A percentile compares a stretch with the other conserved stretches of the same genome.
These are phyloP conservation scores for Hemibagrus wyckioides DNA, from an alignment of 2,113 vertebrate genomes.

Conservation along the genomic window DNA sequence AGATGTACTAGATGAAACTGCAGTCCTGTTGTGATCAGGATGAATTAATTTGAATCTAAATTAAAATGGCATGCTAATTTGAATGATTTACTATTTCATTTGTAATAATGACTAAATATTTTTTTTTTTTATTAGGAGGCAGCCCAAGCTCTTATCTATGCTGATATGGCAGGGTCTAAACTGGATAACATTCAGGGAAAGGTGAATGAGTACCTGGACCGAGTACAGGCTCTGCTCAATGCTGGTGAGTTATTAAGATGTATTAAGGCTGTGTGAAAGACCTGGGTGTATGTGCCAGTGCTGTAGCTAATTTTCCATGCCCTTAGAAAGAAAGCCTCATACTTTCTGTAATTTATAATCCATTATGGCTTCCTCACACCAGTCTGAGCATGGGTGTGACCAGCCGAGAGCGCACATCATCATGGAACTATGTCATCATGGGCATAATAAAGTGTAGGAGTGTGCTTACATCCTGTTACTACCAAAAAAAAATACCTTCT, in stretches of 20 bases:
- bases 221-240: conserved; percentile 90
- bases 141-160: conserved; percentile 96
- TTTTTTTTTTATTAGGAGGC: conserved; percentile 72
- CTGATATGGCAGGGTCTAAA: conserved; percentile 94
- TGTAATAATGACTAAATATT: background rate
- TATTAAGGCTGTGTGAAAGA: background rate
- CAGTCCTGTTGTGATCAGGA: background rate
- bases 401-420: background rate
- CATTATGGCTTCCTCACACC: background rate
- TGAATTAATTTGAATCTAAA: background rate
- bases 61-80: background rate
- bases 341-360: conserved; percentile 28
- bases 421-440: background rate
- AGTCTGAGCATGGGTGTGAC: conserved; percentile 44
- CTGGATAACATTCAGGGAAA: conserved; percentile 94
- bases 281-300: background rate
- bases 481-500: background rate
- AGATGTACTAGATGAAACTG: background rate
- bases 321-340: conserved; percentile 15
- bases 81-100: background rate
- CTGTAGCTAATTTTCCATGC: background rate
- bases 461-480: background rate
- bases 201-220: conserved; percentile 92
- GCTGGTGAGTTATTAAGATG: conserved; percentile 72
- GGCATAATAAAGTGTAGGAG: background rate